Evolutionary conservation across 1,140 invertebrate genomes (phyloP), one percentile per base, ranked within the genome.

Genomic region (Sycophaga agraensis): DNA sequence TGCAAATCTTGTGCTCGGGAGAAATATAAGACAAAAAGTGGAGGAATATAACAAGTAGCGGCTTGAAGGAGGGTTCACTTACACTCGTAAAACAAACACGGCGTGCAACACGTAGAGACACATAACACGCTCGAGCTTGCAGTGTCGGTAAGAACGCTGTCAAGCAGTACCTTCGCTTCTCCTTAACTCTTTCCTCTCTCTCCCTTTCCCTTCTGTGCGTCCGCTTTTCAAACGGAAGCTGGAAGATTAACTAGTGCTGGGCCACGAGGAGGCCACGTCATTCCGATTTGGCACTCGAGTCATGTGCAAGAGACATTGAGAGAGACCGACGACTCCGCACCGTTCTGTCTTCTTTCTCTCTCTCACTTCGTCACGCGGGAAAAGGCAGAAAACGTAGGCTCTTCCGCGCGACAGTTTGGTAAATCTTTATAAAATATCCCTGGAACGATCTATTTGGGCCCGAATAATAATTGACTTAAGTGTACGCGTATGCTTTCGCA

Each of bases 341-440:
- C 12, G n/a, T 39, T 55, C 31, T 12, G 16, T 24, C 17, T 48
- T 26, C n/a, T 58, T 31, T 37, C 31, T 40, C 24, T 48, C n/a
- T n/a, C n/a, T 28, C 28, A n/a, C 22, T 24, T 7, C 40, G 24
- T 42, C 24, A 21, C 17, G n/a, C 31, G 45, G 17, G 56, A 50
- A 40, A 59, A 59, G 56, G 56, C 56, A 49, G 50, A 59, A 48
- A 26, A 59, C 22, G 48, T 48, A 31, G 34, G 26, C 3, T 19
- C n/a, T 37, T 50, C 16, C 31, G 48, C 11, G 21, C 19, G 22
- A 24, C 46, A 39, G 66, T 58, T 53, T 62, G 63, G 66, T 63
- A 69, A 51, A 67, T 45, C 11, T 55, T 35, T 66, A 68, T 51
- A 68, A 70, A 70, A 66, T 67, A 64, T 65, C 57, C 50, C n/a